These are phyloP conservation scores for Phalangium opilio DNA, from an alignment of 2,888 invertebrate genomes.

Conservation along the genomic window DNA sequence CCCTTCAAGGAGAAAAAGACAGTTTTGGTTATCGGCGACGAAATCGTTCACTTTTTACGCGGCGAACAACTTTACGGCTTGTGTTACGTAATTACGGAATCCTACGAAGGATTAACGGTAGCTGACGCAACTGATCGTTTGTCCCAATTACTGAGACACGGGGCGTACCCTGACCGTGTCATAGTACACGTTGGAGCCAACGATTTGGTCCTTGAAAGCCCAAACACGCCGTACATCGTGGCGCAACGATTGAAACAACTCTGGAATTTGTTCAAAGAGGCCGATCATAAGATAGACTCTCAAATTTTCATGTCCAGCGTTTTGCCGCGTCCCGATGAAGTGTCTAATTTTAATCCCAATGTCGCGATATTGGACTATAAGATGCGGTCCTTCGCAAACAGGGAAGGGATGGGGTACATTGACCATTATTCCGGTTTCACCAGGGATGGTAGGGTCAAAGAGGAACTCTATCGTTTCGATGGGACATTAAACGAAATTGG, in stretches of 20 bases:
- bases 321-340: slow-evolving; percentile 11
- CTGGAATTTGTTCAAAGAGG: slow-evolving; percentile 7
- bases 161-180: slow-evolving; percentile 6
- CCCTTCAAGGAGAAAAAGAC: too few species aligned
- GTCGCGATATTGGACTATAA: slow-evolving; percentile 12
- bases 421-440: slow-evolving; percentile 15
- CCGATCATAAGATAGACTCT: slow-evolving; percentile 3
- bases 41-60: slow-evolving; percentile 12
- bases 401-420: slow-evolving; percentile 12
- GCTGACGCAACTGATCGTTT: slow-evolving; percentile 12
- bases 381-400: slow-evolving; percentile 13
- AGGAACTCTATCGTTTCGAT: slow-evolving; percentile 12
- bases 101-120: slow-evolving; percentile 11
- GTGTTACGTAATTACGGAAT: slow-evolving; percentile 12
- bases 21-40: slow-evolving; percentile 12
- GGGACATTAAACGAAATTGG: slow-evolving; percentile 15
- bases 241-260: slow-evolving; percentile 9
- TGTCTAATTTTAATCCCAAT: slow-evolving; percentile 12
- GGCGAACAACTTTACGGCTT: slow-evolving; percentile 9
- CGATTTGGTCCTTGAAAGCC: slow-evolving; percentile 12
- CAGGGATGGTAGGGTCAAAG: slow-evolving; percentile 11
- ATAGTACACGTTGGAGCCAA: slow-evolving; percentile 15
- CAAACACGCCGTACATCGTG: slow-evolving; percentile 6
- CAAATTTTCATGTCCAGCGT: slow-evolving; percentile 12
- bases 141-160: slow-evolving; percentile 7